Evolutionary conservation across 2,888 invertebrate genomes (phyloP).

Genomic region (Oconnorella tubifera): DNA sequence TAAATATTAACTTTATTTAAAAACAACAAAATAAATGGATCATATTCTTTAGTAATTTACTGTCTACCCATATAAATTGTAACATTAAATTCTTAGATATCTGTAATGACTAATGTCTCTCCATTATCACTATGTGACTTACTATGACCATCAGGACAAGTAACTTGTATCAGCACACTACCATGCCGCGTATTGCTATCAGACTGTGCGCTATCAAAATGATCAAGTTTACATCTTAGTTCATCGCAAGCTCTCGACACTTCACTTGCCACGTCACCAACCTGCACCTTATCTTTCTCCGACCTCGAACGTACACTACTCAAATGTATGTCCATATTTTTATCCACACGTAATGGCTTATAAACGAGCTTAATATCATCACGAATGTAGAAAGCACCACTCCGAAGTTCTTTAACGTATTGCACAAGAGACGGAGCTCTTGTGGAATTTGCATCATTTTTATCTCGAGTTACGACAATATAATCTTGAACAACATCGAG

Average conservation of each 20-base stretch:
- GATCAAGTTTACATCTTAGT: constrained; percentile 17
- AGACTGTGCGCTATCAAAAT: neutral
- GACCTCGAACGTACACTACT: neutral
- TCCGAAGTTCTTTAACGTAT: constrained; percentile 3
- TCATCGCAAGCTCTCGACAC: constrained; percentile 22
- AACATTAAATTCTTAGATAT: no score
- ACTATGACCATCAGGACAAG: neutral
- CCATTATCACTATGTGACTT: no score
- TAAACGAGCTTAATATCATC: constrained; percentile 20
- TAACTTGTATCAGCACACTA: neutral
- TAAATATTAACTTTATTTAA: no score
- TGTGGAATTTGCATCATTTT: neutral
- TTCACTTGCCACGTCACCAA: constrained; percentile 15
- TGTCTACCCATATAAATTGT: no score
- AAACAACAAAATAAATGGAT: no score
- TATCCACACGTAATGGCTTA: constrained; percentile 13
- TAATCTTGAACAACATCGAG: constrained; percentile 11
- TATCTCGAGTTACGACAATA: neutral
- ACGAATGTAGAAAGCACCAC: constrained; percentile 7
- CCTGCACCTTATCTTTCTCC: neutral
- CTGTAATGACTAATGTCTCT: no score
- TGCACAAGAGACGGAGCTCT: neutral
- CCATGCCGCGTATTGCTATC: neutral
- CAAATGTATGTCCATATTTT: neutral
- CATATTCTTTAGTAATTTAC: no score